These are phyloP conservation scores for Anolis carolinensis DNA, from an alignment of 2,113 vertebrate species.

Conservation along the genomic window DNA sequence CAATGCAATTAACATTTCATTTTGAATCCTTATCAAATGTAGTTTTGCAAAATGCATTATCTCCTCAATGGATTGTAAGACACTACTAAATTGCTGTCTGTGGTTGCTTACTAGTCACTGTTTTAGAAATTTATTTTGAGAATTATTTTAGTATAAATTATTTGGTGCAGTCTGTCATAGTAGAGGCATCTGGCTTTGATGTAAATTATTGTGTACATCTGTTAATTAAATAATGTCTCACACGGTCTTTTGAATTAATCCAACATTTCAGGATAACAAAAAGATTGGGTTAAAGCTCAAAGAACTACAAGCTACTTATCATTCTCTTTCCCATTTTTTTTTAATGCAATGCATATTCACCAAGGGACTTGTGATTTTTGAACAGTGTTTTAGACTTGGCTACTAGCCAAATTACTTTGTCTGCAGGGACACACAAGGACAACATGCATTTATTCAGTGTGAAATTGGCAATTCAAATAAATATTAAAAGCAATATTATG, in stretches of 20 bases:
- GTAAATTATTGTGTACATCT: conserved; percentile 26
- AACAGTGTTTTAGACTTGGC: conserved; percentile 68
- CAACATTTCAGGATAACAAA: conserved; percentile 37
- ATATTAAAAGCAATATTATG: conserved; percentile 49
- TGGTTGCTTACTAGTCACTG: background rate
- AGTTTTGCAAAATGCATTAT: background rate
- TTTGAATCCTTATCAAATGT: background rate
- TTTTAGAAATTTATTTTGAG: background rate
- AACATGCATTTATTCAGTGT: conserved; percentile 60
- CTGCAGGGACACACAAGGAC: conserved; percentile 59
- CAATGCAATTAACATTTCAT: background rate
- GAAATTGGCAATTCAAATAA: conserved; percentile 59
- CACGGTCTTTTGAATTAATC: conserved; percentile 41
- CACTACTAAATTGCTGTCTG: background rate
- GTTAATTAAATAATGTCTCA: conserved; percentile 37
- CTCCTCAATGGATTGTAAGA: background rate
- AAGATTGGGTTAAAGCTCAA: conserved; percentile 63
- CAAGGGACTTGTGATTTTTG: conserved; percentile 69
- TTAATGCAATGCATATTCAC: conserved; percentile 69
- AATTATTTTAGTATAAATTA: background rate
- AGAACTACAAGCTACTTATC: conserved; percentile 49
- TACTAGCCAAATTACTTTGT: conserved; percentile 70
- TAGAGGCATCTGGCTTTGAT: accelerated
- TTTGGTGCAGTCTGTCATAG: background rate
- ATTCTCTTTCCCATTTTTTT: conserved; percentile 63